These are phyloP conservation scores for Prietella phreatophila DNA, from an alignment of 2,113 vertebrate species.

Conservation along the genomic window DNA sequence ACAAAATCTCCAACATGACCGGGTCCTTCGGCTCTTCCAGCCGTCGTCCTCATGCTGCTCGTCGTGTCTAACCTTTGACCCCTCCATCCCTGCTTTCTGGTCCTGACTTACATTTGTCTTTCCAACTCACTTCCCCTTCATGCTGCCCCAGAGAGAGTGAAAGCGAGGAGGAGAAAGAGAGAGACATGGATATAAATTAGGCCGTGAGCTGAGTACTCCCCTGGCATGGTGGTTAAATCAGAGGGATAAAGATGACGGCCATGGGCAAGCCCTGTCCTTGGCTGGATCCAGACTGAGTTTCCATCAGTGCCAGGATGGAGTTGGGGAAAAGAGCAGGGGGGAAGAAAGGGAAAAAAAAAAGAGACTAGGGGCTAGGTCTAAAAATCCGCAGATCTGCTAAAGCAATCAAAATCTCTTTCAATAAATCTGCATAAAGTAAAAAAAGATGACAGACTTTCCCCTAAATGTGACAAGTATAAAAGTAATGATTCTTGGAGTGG, in stretches of 20 bases:
- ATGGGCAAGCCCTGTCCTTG: constrained; percentile 27
- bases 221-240: constrained; percentile 36
- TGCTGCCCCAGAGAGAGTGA: constrained; percentile 37
- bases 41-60: background rate
- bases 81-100: constrained; percentile 1
- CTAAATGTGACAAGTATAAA: constrained; percentile 12
- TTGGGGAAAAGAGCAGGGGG: constrained; percentile 18
- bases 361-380: constrained; percentile 6
- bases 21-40: background rate
- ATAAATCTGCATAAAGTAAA: constrained; percentile 69
- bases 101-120: constrained; percentile 49
- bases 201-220: constrained; percentile 24
- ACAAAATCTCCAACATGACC: background rate
- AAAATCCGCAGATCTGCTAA: constrained; percentile 52
- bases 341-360: background rate
- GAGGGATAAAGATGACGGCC: constrained; percentile 27
- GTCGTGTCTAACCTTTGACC: constrained; percentile 22
- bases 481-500: background rate
- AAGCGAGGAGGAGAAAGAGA: constrained; percentile 3
- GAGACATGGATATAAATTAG: constrained; percentile 21
- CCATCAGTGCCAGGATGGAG: constrained; percentile 38
- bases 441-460: constrained; percentile 34
- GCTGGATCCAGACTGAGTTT: constrained; percentile 33
- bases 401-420: constrained; percentile 65
- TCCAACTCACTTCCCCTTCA: constrained; percentile 26